phyloP scores from a whole-genome alignment of 2,888 invertebrate species.

The Gymnocheta viridis region DNA sequence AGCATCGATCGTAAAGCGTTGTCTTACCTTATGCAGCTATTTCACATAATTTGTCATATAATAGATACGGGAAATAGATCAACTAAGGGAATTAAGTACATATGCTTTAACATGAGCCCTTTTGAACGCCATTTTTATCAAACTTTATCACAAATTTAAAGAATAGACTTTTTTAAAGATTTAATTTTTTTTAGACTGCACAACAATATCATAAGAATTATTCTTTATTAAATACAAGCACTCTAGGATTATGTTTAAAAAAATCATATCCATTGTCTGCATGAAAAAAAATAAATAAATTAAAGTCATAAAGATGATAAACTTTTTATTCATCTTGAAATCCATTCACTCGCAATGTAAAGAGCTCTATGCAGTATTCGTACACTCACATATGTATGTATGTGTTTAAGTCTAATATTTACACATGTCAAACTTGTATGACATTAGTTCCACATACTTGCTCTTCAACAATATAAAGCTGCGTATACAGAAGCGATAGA shows the following conservation, averaged over 20 bases:
- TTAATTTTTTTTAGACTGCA: not conserved
- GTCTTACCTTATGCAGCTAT: too few species aligned
- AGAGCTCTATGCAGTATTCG: too few species aligned
- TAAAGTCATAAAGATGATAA: not conserved
- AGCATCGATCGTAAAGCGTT: too few species aligned
- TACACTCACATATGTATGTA: too few species aligned
- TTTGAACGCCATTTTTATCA: too few species aligned
- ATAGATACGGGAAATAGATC: too few species aligned
- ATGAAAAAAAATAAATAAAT: not conserved
- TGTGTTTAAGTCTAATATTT: conserved; percentile 10
- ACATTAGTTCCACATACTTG: conserved; percentile 46
- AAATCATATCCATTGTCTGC: conserved; percentile 5
- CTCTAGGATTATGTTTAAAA: conserved; percentile 5
- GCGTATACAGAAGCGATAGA: too few species aligned
- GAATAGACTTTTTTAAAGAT: not conserved
- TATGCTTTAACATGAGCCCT: too few species aligned
- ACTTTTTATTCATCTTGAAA: conserved; percentile 26
- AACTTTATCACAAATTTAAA: too few species aligned
- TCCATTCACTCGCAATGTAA: not conserved
- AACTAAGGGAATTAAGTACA: too few species aligned
- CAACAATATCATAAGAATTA: not conserved
- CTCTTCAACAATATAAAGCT: conserved; percentile 16
- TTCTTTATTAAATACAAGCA: not conserved
- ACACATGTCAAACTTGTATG: conserved; percentile 51
- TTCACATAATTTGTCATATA: too few species aligned